Evolutionary conservation across 2,888 invertebrate genomes (phyloP), one percentile per base, ranked within the genome.

Genomic region (Caenorhabditis sp.): DNA sequence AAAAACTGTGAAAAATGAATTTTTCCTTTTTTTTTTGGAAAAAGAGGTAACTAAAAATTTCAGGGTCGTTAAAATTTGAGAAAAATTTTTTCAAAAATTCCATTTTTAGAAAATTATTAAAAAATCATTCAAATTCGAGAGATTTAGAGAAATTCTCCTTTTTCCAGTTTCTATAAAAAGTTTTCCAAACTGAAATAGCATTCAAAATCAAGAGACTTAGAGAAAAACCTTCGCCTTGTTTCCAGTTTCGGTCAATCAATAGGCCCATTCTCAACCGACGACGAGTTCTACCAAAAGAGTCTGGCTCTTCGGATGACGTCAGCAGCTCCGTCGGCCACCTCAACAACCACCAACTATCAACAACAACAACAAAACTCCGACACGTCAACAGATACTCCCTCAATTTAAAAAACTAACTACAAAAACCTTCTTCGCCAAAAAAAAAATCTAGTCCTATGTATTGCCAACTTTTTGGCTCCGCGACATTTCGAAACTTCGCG

Each of bases 261-360:
- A 61, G 63, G 76, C 21, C 67, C 76, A 12, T 82, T 78, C 69
- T 61, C 78, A 1, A 68, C 81, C n/a, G 84, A 83, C 57, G 82
- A 84, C 14, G 84, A 83, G 62, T 81, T 83, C 69, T 82, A 82
- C 66, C 81, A 82, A 69, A 83, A 83, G 60, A 76, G 74, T 31
- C 69, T 83, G 58, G 77, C 77, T 10, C 68, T 76, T 21, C 71
- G 68, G 43, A 78, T 74, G 78, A 72, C 69, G 37, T 74, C 71
- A 58, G 74, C 72, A 26, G 76, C 67, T 27, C 74, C 54, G 50
- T 67, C 37, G 53, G 62, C 60, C 27, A 55, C 64, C 17, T 49
- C 73, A 1, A 17, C 73, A 1, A 51, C 68, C 21, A 65, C 69
- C 21, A 74, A 74, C 24, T 69, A 74, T 31, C 68, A 73, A 43